phyloP scores from a whole-genome alignment of 2,888 invertebrate species.

The Microctonus brassicae region DNA sequence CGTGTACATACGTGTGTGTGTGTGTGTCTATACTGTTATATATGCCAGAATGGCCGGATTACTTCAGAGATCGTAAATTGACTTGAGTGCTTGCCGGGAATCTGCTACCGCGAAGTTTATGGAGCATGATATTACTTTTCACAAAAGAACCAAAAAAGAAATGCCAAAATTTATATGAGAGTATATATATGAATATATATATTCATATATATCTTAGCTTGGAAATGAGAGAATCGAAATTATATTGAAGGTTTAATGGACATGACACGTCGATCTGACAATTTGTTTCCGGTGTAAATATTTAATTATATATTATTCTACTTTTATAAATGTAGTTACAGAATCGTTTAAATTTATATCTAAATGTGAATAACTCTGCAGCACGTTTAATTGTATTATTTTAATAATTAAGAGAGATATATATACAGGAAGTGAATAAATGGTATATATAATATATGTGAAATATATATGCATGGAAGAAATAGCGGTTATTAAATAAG shows the following conservation, averaged over 20 bases:
- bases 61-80: constrained; percentile 37
- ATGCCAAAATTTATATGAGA: constrained; percentile 13
- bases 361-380: too few relatives aligned
- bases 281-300: neutral
- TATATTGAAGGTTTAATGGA: constrained; percentile 27
- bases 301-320: neutral
- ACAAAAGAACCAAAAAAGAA: constrained; percentile 40
- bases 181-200: neutral
- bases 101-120: constrained; percentile 54
- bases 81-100: constrained; percentile 40
- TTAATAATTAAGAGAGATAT: neutral
- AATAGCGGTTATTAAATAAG: neutral
- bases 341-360: neutral
- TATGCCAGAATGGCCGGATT: constrained; percentile 19
- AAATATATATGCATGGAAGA: neutral
- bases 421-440: neutral
- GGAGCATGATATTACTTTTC: constrained; percentile 59
- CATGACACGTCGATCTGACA: neutral
- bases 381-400: neutral
- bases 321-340: neutral
- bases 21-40: constrained; percentile 24
- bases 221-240: constrained; percentile 17
- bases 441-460: neutral
- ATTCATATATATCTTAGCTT: neutral
- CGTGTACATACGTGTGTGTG: constrained; percentile 12